phyloP scores from a whole-genome alignment of 92 coral and sea anemone species.

The Desmophyllum pertusum region DNA sequence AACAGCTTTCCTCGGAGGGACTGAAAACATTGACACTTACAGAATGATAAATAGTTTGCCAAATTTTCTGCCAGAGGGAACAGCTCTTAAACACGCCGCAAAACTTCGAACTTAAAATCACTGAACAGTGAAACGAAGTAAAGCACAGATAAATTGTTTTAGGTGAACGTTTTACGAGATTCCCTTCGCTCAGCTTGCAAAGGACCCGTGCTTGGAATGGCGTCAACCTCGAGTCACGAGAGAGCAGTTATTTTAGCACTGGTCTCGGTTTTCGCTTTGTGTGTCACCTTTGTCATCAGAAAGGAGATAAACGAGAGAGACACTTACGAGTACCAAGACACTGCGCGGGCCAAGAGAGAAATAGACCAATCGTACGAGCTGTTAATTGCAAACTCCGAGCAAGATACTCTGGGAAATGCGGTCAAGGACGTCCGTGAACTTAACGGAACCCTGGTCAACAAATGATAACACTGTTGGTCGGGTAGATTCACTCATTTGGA shows the following conservation, averaged over 20 bases:
- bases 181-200: background rate
- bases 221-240: slow-evolving; percentile 23
- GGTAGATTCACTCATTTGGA: background rate
- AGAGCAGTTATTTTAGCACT: slow-evolving; percentile 32
- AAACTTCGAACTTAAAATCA: background rate
- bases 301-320: background rate
- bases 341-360: slow-evolving; percentile 65
- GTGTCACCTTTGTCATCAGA: slow-evolving; percentile 36
- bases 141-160: too few species aligned
- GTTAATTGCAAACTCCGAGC: slow-evolving; percentile 59
- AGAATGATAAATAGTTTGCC: background rate
- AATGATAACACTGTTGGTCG: background rate
- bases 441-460: background rate
- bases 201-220: background rate
- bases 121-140: background rate
- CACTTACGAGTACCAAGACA: slow-evolving; percentile 42
- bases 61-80: background rate
- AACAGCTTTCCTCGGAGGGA: background rate
- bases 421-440: background rate
- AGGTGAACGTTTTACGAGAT: too few species aligned
- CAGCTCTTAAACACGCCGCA: background rate
- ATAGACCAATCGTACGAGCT: slow-evolving; percentile 70
- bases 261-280: slow-evolving; percentile 35
- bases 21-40: background rate
- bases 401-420: slow-evolving; percentile 8